Percentiles rank a stretch among this genome's conserved stretches.
Evolutionary conservation across 2,888 invertebrate genomes (phyloP).

Genomic region (Harmothoe impar): DNA sequence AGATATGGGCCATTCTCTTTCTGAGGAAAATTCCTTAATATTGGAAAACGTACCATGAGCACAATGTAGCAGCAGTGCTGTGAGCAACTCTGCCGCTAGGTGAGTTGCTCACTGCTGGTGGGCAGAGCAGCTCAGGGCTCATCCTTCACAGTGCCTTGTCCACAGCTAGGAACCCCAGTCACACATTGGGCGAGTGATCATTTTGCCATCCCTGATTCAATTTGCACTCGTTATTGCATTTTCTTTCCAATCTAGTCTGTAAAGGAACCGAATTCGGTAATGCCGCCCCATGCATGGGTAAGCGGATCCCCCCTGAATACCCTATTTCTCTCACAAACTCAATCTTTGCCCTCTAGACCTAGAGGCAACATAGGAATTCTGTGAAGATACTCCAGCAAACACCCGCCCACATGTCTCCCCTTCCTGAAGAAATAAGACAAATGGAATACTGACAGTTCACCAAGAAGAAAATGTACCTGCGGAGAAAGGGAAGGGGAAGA

Average conservation of each 20-base stretch:
- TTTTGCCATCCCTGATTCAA: slow-evolving; percentile 54
- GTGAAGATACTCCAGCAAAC: neutral
- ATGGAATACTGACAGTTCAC: too few relatives aligned
- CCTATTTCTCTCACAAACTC: slow-evolving; percentile 51
- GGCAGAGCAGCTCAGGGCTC: neutral
- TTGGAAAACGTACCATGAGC: too few relatives aligned
- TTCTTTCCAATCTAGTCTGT: slow-evolving; percentile 61
- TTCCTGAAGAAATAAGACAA: too few relatives aligned
- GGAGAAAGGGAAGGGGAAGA: too few relatives aligned
- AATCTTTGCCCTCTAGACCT: slow-evolving; percentile 30
- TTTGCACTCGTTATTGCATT: slow-evolving; percentile 55
- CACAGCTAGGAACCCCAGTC: slow-evolving; percentile 35
- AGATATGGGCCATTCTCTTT: too few relatives aligned
- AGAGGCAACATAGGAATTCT: neutral
- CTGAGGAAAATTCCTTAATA: too few relatives aligned
- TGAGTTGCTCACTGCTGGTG: neutral
- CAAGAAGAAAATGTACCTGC: too few relatives aligned
- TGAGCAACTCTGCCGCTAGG: neutral
- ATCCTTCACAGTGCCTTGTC: neutral
- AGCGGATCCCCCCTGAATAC: neutral
- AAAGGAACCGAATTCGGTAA: slow-evolving; percentile 58
- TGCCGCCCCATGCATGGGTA: slow-evolving; percentile 48
- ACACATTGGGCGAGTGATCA: slow-evolving; percentile 49
- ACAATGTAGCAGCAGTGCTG: too few relatives aligned
- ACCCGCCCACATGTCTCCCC: too few relatives aligned